Conservation (phyloP, 2,113 vertebrate species). For the Ageneiosus marmoratus region DNA sequence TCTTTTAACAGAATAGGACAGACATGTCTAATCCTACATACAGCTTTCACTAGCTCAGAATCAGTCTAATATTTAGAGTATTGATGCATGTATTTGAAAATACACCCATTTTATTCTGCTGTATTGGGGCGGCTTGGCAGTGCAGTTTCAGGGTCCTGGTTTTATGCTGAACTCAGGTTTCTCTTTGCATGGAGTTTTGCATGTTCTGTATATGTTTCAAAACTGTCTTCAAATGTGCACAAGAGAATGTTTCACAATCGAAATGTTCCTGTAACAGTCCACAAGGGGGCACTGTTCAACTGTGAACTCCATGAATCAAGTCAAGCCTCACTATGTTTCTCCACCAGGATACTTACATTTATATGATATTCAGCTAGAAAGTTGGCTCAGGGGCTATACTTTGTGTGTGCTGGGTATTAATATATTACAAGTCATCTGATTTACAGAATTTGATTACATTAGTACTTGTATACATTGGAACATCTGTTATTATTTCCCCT, state of each 20-base stretch:
- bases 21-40: not conserved
- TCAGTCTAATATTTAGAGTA: too few relatives aligned
- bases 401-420: not conserved
- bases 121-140: not conserved
- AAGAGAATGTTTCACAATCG: not conserved
- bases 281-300: constrained; percentile 12
- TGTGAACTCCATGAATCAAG: too few relatives aligned
- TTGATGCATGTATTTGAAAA: not conserved
- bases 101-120: not conserved
- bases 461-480: not conserved
- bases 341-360: not conserved
- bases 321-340: not conserved
- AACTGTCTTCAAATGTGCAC: not conserved
- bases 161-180: not conserved
- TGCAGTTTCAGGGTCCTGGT: not conserved
- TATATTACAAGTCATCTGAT: not conserved
- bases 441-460: not conserved
- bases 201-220: not conserved
- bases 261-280: not conserved
- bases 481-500: too few relatives aligned
- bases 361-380: not conserved
- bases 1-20: not conserved
- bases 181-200: not conserved
- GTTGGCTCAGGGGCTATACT: not conserved
- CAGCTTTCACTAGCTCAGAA: not conserved